A percentile compares a stretch with the other conserved stretches of the same genome.
These are phyloP conservation scores for Brachystomella parvula DNA, from an alignment of 1,140 invertebrate genomes.

Conservation along the genomic window DNA sequence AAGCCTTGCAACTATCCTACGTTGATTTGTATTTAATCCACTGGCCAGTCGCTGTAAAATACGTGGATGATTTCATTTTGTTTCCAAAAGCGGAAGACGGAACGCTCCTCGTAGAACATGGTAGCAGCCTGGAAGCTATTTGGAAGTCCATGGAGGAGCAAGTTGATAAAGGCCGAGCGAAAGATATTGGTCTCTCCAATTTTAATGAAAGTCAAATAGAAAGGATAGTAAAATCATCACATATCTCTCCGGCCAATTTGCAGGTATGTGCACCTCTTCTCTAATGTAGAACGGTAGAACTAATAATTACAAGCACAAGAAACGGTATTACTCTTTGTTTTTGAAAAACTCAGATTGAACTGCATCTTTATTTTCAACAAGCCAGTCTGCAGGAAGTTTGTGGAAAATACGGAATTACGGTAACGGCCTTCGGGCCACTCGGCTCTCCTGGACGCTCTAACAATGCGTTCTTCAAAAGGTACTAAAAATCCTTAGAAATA, in stretches of 20 bases:
- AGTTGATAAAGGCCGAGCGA: constrained; percentile 41
- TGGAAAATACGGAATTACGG: too few species aligned
- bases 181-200: constrained; percentile 80
- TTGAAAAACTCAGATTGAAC: too few species aligned
- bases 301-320: too few species aligned
- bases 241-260: constrained; percentile 58
- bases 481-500: too few species aligned
- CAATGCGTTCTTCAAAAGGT: too few species aligned
- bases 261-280: constrained; percentile 11
- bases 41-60: constrained; percentile 40
- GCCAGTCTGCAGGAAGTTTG: too few species aligned
- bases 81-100: constrained; percentile 19
- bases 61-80: constrained; percentile 33
- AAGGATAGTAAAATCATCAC: constrained; percentile 56
- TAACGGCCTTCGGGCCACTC: too few species aligned
- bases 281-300: too few species aligned
- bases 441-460: too few species aligned
- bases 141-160: constrained; percentile 55
- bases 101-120: constrained; percentile 53
- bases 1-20: constrained; percentile 63
- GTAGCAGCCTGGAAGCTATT: constrained; percentile 59
- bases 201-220: constrained; percentile 77
- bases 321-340: too few species aligned
- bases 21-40: constrained; percentile 62
- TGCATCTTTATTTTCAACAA: not conserved